Evolutionary conservation across 2,797 vertebrate species (phyloP), one percentile per base, ranked within the genome.

Genomic region (Phyllotis vaccarum): DNA sequence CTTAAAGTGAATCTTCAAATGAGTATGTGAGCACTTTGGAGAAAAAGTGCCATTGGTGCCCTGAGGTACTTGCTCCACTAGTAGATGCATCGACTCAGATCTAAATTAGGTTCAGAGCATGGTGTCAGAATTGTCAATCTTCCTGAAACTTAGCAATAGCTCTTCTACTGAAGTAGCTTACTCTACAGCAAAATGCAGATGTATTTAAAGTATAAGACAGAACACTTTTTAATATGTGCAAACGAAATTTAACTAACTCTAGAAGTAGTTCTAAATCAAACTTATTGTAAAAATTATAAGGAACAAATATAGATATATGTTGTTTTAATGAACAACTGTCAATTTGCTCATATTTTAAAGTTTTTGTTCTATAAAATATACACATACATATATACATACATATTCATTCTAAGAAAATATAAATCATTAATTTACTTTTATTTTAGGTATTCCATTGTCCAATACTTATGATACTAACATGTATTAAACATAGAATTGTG

Each of bases 81-180:
- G 62, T 37, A 70, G 24, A 89, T 31, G 24, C 66, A 95, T 94
- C 90, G 95, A 92, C 7, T 93, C 52, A 95, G n/a, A 91, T 91
- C 34, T 90, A 90, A 96, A 96, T 88, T 34, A 31, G 43, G 54
- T 56, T 90, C 85, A 66, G 72, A 91, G 54, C 72, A 83, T 58
- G 72, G 8, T 96, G 95, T 92, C 89, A 92, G 3, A 19, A 43
- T 92, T 7, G 0, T 94, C 88, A 88, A 7, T 95, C 81, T 87
- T 94, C 13, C 22, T 62, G 24, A 62, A 90, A 66, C 2, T 81
- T 93, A 91, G 88, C 31, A 81, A 31, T 66, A 76, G 90, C 54
- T 91, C 7, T 7, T 66, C 40, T 86, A 56, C 72, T 56, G 14
- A 34, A 66, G 11, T 89, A 92, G 90, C 4, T 56, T 6, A 80